Base-by-base conservation (phyloP, 1,140 invertebrate species). In the Drosophila lacertosa region DNA sequence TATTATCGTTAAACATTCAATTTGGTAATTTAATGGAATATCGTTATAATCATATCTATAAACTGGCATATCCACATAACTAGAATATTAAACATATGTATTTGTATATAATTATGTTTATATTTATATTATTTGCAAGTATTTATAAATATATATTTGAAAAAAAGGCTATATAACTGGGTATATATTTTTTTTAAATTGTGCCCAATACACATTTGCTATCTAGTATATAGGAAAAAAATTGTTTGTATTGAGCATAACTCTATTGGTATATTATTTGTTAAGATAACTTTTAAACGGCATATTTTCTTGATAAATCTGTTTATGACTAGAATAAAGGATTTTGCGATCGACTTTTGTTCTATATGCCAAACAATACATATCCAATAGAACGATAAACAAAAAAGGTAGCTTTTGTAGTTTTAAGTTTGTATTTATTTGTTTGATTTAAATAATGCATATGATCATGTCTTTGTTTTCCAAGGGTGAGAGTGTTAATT, bases 341-440 rank as follows among this genome's bases (percentile, higher is more conserved):
- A 59, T 51, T 11, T 22, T 29, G 6, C 26, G 7, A 29, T 37
- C 24, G 33, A 18, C 24, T 24, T 26, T 13, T 60, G 11, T 15
- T 54, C 13, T 35, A 11, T 7, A 35, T 45, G 45, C 32, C 20
- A 29, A 7, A 29, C 26, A 24, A 42, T 59, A 13, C 9, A 24
- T 45, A 7, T 45, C n/a, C 22, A 15, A 48, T 40, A 48, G 11
- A 39, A 50, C 16, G 15, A 60, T 51, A 37, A 64, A 60, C 64
- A 70, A 57, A 57, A 55, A 53, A 32, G n/a, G 22, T 26, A 13
- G 2, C n/a, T 15, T 48, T 58, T 59, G 40, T 76, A 54, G 57
- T 76, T 80, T 57, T 54, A 42, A 58, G 51, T 63, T 60, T 62
- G 45, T 80, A 69, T 86, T 80, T 86, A 80, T 80, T 84, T 81